phyloP scores from a whole-genome alignment of 2,888 invertebrate genomes.

The Pristionchus entomophagus region DNA sequence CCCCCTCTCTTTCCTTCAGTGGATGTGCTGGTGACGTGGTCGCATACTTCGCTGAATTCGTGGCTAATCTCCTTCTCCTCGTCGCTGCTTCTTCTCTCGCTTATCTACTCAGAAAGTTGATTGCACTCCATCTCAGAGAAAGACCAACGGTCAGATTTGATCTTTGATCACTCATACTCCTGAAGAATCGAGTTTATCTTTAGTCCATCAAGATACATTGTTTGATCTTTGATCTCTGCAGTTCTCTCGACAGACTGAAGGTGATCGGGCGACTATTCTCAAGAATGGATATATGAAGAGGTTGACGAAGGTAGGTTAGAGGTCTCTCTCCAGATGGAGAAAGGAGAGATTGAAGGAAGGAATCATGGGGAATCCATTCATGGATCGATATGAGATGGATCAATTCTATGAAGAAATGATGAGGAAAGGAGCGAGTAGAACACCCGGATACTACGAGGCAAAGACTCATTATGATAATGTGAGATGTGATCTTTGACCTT shows the following conservation, averaged over 20 bases:
- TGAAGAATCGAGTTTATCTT: too few species aligned
- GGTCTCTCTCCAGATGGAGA: background rate
- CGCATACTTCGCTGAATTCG: background rate
- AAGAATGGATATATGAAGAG: conserved; percentile 11
- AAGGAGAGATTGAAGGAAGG: background rate
- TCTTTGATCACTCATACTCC: background rate
- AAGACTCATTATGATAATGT: conserved; percentile 12
- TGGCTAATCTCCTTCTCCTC: conserved; percentile 21
- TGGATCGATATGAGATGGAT: conserved; percentile 9
- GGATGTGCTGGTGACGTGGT: conserved; percentile 14
- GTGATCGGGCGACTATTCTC: background rate
- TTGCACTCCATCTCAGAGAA: conserved; percentile 16
- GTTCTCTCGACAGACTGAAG: background rate
- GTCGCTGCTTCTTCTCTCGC: conserved; percentile 23
- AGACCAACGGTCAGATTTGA: background rate
- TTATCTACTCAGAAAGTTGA: conserved; percentile 19
- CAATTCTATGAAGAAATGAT: conserved; percentile 17
- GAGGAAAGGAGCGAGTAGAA: conserved; percentile 22
- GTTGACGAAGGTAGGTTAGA: background rate
- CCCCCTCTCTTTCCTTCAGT: background rate
- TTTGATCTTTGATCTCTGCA: conserved; percentile 1
- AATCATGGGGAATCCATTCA: background rate
- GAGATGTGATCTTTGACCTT: conserved; percentile 1
- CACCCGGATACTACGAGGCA: conserved; percentile 6
- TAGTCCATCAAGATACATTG: too few species aligned